These are phyloP conservation scores for Drosophila saltans DNA, from an alignment of 1,140 invertebrate species.

Conservation along the genomic window DNA sequence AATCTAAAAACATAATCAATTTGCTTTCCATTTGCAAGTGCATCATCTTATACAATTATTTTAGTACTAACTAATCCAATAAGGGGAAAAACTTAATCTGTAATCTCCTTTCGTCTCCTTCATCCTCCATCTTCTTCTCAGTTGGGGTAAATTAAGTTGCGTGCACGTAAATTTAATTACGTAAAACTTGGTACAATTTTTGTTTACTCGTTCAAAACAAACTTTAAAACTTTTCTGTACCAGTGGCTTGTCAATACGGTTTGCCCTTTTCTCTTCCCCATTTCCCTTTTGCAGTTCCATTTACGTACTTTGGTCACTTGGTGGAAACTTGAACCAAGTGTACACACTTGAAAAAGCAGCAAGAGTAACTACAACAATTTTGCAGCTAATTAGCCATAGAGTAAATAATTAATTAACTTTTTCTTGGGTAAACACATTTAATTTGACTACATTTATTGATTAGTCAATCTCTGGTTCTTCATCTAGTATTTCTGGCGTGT, in stretches of 20 bases:
- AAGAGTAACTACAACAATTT: slow-evolving; percentile 44
- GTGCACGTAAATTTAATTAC: slow-evolving; percentile 78
- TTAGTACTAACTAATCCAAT: slow-evolving; percentile 30
- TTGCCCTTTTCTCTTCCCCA: not conserved
- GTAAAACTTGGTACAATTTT: slow-evolving; percentile 71
- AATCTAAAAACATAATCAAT: not conserved
- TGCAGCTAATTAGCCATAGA: slow-evolving; percentile 67
- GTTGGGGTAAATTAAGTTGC: slow-evolving; percentile 62
- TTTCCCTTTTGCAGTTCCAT: not conserved
- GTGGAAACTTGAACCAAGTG: slow-evolving; percentile 29
- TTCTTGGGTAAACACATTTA: slow-evolving; percentile 26
- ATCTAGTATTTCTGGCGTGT: slow-evolving; percentile 46
- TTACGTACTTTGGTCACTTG: not conserved
- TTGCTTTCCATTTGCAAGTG: not conserved
- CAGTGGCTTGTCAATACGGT: slow-evolving; percentile 64
- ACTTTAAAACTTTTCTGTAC: slow-evolving; percentile 70
- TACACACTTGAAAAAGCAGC: slow-evolving; percentile 46
- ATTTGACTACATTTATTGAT: slow-evolving; percentile 34
- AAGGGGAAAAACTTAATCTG: slow-evolving; percentile 19
- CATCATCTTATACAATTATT: not conserved
- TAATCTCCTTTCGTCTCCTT: not conserved
- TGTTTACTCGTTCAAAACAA: slow-evolving; percentile 79
- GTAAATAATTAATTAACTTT: slow-evolving; percentile 73
- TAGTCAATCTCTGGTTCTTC: slow-evolving; percentile 11
- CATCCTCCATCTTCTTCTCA: not conserved